Evolutionary conservation across 2,888 invertebrate species (phyloP), one percentile per base, ranked within the genome.

Genomic region (Ceriagrion tenellum): DNA sequence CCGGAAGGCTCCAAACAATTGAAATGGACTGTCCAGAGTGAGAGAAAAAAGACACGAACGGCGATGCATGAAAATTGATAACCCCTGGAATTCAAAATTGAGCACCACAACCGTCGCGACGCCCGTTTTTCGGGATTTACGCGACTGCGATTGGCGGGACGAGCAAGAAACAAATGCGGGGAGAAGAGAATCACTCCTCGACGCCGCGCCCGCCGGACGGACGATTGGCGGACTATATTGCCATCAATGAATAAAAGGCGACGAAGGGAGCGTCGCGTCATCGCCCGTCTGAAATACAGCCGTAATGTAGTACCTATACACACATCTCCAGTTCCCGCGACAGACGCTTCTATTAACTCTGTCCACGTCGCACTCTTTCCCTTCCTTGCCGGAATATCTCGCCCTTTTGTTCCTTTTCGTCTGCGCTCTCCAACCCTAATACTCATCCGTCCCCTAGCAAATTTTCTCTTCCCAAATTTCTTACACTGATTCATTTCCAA

Each of bases 401-500:
- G 35, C 10, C 30, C 81, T 26, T 35, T 81, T 16, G 10, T n/a
- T 30, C 30, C 30, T n/a, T n/a, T 10, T 30, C 30, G 8, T 12
- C 12, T 30, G 8, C n/a, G n/a, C 12, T 10, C 81, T 16, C 0
- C 81, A 35, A 10, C 81, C 18, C 81, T 35, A 81, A 35, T 81
- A 26, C 30, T 81, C 35, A 35, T 35, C 1, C 26, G 81, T 81
- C 81, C 81, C 35, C 81, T 3, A 81, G 81, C 1, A 81, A 81
- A 35, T 30, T 81, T 13, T 35, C 35, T 81, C 18, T 69, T n/a
- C 69, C 69, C n/a, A n/a, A 69, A 26, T 69, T 69, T 59, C 59
- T 69, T 69, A 69, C 69, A 59, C 69, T 69, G 69, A 69, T 69
- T 69, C n/a, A 69, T 69, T n/a, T n/a, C 69, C 69, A 69, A 8